Conservation (phyloP, 2,888 invertebrate species). For the Andrena bucephala region DNA sequence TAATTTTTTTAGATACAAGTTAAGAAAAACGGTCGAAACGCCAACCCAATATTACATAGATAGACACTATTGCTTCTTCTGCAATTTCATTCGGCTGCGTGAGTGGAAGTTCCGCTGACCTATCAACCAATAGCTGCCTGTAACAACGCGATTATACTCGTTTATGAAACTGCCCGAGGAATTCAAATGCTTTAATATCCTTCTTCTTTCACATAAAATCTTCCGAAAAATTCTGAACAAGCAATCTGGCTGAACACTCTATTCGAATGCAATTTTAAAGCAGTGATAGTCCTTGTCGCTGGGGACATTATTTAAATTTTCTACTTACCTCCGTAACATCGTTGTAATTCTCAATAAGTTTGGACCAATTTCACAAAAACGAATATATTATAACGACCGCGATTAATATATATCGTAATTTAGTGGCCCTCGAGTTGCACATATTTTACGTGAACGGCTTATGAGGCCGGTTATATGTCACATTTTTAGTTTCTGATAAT, state of each 20-base stretch:
- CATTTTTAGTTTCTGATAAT: not conserved
- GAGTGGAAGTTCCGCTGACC: conserved; percentile 8
- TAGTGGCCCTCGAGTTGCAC: not conserved
- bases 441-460: not conserved
- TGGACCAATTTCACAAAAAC: not conserved
- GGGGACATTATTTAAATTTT: not conserved
- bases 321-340: not conserved
- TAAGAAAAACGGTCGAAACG: no score
- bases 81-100: conserved; percentile 14
- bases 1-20: no score
- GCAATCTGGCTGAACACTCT: not conserved
- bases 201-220: not conserved
- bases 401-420: not conserved
- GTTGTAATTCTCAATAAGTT: not conserved
- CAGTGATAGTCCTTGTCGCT: not conserved
- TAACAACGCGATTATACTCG: conserved; percentile 9
- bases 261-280: not conserved
- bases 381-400: not conserved
- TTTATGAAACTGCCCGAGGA: not conserved
- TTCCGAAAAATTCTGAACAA: not conserved
- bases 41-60: no score
- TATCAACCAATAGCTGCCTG: not conserved
- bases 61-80: not conserved
- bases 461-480: not conserved
- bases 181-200: not conserved